Conservation (phyloP, 2,797 vertebrate genomes). For the Crocidura indochinensis region DNA sequence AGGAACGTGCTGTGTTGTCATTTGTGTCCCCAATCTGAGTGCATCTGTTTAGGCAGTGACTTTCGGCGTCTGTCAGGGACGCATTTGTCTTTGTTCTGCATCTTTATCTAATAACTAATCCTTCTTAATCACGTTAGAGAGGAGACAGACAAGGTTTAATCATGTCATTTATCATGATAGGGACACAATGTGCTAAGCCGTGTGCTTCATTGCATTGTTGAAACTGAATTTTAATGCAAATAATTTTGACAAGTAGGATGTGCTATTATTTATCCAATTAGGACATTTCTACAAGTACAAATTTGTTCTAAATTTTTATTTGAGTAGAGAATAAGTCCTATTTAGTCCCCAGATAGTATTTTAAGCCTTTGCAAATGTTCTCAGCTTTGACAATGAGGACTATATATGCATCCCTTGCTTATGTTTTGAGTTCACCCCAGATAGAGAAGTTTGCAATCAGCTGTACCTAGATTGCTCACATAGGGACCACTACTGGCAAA, state of each 20-base stretch:
- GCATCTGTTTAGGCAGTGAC: conserved; percentile 50
- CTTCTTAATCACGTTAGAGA: conserved; percentile 83
- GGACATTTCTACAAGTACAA: conserved; percentile 47
- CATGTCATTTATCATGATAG: conserved; percentile 79
- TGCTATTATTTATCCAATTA: conserved; percentile 80
- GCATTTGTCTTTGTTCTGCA: conserved; percentile 82
- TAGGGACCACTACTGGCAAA: background rate
- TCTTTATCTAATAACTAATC: conserved; percentile 78
- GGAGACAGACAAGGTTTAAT: conserved; percentile 81
- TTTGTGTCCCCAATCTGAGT: background rate
- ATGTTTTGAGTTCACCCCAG: conserved; percentile 56
- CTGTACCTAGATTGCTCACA: background rate
- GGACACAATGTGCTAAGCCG: conserved; percentile 69
- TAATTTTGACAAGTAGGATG: conserved; percentile 84
- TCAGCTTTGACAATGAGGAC: conserved; percentile 40
- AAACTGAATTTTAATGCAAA: conserved; percentile 81
- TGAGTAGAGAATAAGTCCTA: conserved; percentile 56
- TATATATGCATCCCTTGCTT: background rate
- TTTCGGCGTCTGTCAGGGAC: conserved; percentile 69
- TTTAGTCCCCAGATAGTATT: conserved; percentile 22
- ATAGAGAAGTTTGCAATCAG: background rate
- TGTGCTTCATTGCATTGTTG: conserved; percentile 74
- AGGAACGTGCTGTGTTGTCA: background rate
- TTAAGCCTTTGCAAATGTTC: conserved; percentile 56
- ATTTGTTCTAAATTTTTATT: conserved; percentile 78